These are phyloP conservation scores for Oedothorax gibbosus DNA, from an alignment of 1,140 invertebrate genomes.

Conservation along the genomic window DNA sequence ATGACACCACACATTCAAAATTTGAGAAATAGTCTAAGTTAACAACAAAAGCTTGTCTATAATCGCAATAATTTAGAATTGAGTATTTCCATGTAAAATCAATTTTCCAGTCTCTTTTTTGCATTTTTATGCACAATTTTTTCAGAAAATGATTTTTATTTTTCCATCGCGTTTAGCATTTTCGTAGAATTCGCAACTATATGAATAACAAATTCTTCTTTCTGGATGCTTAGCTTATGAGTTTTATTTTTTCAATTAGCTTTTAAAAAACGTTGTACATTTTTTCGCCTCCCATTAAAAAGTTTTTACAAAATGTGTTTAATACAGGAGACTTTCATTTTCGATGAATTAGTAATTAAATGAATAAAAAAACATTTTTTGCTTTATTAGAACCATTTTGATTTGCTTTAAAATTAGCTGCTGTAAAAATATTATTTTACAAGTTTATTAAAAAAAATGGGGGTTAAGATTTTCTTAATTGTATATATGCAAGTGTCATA, in stretches of 20 bases:
- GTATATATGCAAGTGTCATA: no score
- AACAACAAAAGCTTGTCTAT: neutral
- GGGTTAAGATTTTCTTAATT: no score
- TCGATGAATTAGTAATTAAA: no score
- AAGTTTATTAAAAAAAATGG: no score
- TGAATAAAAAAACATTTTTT: no score
- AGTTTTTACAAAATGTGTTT: neutral
- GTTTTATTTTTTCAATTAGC: neutral
- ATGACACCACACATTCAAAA: neutral
- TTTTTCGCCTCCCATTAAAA: neutral
- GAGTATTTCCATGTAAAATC: neutral
- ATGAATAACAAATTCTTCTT: neutral
- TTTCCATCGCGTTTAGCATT: neutral
- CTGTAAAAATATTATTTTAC: no score
- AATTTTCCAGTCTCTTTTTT: neutral
- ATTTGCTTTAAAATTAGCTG: no score
- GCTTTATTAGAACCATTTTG: no score
- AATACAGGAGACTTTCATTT: no score
- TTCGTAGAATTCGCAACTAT: neutral
- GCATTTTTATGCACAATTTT: no score
- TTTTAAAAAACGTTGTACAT: neutral
- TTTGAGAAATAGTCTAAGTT: neutral
- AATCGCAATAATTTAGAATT: neutral
- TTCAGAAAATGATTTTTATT: neutral
- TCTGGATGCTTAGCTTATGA: neutral